phyloP scores from a whole-genome alignment of 92 coral and sea anemone genomes.

The Epizoanthus ramosus region DNA sequence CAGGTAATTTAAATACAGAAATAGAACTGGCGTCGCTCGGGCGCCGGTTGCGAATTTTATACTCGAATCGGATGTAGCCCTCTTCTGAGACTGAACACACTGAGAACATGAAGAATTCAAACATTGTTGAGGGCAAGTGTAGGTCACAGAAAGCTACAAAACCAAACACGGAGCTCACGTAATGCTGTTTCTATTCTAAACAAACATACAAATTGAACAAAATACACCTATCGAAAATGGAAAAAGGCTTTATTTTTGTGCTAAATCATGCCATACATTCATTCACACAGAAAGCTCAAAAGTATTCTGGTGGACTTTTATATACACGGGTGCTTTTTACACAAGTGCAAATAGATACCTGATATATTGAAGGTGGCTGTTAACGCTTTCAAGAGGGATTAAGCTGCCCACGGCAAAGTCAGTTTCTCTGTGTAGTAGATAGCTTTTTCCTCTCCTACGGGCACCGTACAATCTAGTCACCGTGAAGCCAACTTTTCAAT shows the following conservation, averaged over 20 bases:
- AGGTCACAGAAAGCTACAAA: constrained; percentile 18
- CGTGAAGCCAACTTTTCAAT: constrained; percentile 16
- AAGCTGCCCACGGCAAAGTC: constrained; percentile 18
- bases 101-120: constrained; percentile 23
- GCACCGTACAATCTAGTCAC: constrained; percentile 12
- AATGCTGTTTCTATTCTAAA: constrained; percentile 22
- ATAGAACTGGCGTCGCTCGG: constrained; percentile 44
- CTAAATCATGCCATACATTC: not conserved
- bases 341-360: constrained; percentile 40
- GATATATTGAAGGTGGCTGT: constrained; percentile 28
- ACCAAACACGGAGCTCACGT: constrained; percentile 27
- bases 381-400: constrained; percentile 43
- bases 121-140: constrained; percentile 23
- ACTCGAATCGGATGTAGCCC: constrained; percentile 13
- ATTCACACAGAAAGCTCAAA: not conserved
- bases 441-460: constrained; percentile 8
- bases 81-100: not conserved
- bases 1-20: constrained; percentile 38
- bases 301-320: not conserved
- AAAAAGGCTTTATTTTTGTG: not conserved
- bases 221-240: not conserved
- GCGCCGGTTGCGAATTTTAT: constrained; percentile 26
- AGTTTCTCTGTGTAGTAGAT: not conserved
- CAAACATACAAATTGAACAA: not conserved
- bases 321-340: not conserved